These are phyloP conservation scores for Hydractinia echinata DNA, from an alignment of 30 jellyfish, hydroid and myxozoan species.

Conservation along the genomic window DNA sequence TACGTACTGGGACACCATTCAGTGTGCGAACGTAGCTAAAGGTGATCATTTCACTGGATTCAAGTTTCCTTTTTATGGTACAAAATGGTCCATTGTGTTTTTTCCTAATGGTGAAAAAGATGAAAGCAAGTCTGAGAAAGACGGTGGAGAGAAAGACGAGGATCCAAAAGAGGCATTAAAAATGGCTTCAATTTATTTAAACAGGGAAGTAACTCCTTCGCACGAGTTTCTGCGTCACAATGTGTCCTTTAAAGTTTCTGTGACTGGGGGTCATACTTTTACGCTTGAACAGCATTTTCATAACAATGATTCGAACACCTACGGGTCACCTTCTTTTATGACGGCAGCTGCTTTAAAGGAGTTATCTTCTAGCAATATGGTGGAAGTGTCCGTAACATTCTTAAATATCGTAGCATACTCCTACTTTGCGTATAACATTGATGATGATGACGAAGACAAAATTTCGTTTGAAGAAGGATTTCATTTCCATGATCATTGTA, in stretches of 20 bases:
- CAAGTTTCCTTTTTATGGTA: background rate
- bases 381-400: constrained; percentile 3
- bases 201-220: background rate
- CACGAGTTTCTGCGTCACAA: constrained; percentile 13
- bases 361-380: background rate
- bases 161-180: background rate
- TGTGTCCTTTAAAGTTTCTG: constrained; percentile 6
- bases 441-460: background rate
- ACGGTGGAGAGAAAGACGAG: background rate
- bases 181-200: constrained; percentile 13
- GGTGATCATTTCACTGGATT: background rate
- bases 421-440: constrained; percentile 10
- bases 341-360: constrained; percentile 1
- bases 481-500: constrained; percentile 1
- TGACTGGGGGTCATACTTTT: constrained; percentile 10
- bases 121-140: background rate
- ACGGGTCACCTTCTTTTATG: constrained; percentile 21
- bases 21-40: background rate
- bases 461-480: background rate
- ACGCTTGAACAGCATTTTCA: constrained; percentile 31
- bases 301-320: constrained; percentile 8
- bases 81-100: constrained; percentile 21
- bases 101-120: constrained; percentile 29
- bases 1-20: constrained; percentile 36
- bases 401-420: constrained; percentile 22